phyloP scores from a whole-genome alignment of 2,113 vertebrate genomes.

The Nibea coibor region DNA sequence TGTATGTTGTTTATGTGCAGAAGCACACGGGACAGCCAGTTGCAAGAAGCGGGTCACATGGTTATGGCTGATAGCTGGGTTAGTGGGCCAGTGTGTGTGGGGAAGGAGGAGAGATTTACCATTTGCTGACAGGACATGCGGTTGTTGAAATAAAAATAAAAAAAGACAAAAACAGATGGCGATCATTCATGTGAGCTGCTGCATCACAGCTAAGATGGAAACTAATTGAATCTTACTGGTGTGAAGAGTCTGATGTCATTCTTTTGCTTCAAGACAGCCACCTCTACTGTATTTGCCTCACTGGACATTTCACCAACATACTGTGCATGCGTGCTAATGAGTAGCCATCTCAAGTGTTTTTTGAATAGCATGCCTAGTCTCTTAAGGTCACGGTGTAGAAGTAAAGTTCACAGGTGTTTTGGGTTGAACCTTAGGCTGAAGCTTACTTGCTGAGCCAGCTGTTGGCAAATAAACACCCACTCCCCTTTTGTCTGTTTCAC shows the following conservation, averaged over 20 bases:
- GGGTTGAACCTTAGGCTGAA: constrained; percentile 65
- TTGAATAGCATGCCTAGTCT: constrained; percentile 4
- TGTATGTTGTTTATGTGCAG: constrained; percentile 35
- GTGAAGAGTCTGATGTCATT: background rate
- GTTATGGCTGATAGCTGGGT: constrained; percentile 62
- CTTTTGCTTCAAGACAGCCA: background rate
- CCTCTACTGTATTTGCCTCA: background rate
- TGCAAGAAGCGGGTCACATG: constrained; percentile 49
- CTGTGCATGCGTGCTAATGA: background rate
- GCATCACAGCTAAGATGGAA: background rate
- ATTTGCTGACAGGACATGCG: constrained; percentile 27
- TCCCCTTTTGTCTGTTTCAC: constrained; percentile 67
- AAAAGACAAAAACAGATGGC: background rate
- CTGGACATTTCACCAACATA: background rate
- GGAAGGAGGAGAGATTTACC: constrained; percentile 6
- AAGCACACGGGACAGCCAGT: constrained; percentile 27
- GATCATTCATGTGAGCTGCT: background rate
- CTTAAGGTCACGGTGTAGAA: constrained; percentile 41
- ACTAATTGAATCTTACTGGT: background rate
- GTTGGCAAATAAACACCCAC: constrained; percentile 79
- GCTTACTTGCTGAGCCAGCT: constrained; percentile 64
- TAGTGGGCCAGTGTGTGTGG: constrained; percentile 58
- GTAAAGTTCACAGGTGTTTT: constrained; percentile 79
- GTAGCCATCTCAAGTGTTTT: constrained; percentile 19
- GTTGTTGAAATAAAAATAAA: constrained; percentile 17